Evolutionary conservation across 2,797 vertebrate species (phyloP).

Genomic region (Artibeus lituratus): DNA sequence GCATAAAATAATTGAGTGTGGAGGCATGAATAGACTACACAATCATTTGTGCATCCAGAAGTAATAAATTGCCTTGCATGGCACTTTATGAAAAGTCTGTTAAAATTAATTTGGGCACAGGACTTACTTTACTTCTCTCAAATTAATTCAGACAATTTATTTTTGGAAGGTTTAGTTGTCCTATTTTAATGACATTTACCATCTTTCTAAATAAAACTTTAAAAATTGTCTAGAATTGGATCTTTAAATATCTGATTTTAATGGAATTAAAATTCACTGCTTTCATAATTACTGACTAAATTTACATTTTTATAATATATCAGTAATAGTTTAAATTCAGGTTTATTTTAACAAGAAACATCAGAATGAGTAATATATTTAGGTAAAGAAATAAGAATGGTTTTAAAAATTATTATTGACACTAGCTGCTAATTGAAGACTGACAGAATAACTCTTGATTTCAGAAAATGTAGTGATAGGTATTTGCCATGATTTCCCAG

Average conservation of each 20-base stretch:
- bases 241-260: not conserved
- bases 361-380: not conserved
- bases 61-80: not conserved
- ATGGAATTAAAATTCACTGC: not conserved
- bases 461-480: not conserved
- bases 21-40: not conserved
- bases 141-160: not conserved
- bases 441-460: not conserved
- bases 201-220: not conserved
- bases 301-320: not conserved
- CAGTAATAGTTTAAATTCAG: not conserved
- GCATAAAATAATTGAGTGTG: slow-evolving; percentile 29
- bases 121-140: not conserved
- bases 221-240: not conserved
- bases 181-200: not conserved
- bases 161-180: not conserved
- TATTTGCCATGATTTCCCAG: not conserved
- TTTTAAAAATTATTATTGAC: not conserved
- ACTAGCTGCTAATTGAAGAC: not conserved
- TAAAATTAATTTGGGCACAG: not conserved
- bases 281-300: not conserved
- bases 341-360: slow-evolving; percentile 6
- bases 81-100: not conserved
- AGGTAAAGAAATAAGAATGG: not conserved
- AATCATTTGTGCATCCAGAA: not conserved